Base-by-base conservation (phyloP, 2,888 invertebrate genomes). In the Disparrhopalites patrizii region DNA sequence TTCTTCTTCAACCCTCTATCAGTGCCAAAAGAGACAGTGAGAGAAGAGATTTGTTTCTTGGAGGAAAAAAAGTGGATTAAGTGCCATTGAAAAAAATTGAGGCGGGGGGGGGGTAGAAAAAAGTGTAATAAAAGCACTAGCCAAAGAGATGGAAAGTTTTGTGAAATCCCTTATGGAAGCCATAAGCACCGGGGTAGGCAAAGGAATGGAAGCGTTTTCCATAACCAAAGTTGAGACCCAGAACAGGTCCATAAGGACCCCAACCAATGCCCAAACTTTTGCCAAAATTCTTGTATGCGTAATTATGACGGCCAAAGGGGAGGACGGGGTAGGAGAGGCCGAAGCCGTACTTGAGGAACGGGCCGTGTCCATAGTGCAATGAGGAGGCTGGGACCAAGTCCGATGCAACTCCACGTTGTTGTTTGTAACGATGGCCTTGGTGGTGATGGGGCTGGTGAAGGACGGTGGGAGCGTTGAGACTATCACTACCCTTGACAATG, bases 91-190 rank as follows among this genome's bases (percentile, higher is more conserved):
- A n/a, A n/a, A n/a, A n/a, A n/a, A n/a, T n/a, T n/a, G n/a, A n/a
- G n/a, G n/a, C n/a, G n/a, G n/a, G n/a, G n/a, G n/a, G n/a, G n/a
- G n/a, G n/a, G n/a, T n/a, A n/a, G n/a, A n/a, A n/a, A n/a, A n/a
- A n/a, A n/a, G n/a, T n/a, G n/a, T n/a, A n/a, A n/a, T n/a, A n/a
- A n/a, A n/a, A 36, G 23, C 31, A 23, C 36, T 33, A 43, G 33
- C 43, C 58, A 25, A 38, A 58, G 33, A 55, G 23, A 31, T 30
- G 33, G 20, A 55, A 55, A 20, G 4, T 55, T 31, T 55, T 55
- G 23, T 55, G 55, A 23, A 55, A 55, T 55, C 55, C 55, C 31
- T 30, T 33, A 18, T 55, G 30, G 31, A 31, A 55, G 8, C 31
- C 18, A 18, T 18, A 10, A 23, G 20, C 3, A 13, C 55, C 55